Evolutionary conservation across 2,888 invertebrate species (phyloP), one percentile per base, ranked within the genome.

Genomic region (Chironomus riparius): DNA sequence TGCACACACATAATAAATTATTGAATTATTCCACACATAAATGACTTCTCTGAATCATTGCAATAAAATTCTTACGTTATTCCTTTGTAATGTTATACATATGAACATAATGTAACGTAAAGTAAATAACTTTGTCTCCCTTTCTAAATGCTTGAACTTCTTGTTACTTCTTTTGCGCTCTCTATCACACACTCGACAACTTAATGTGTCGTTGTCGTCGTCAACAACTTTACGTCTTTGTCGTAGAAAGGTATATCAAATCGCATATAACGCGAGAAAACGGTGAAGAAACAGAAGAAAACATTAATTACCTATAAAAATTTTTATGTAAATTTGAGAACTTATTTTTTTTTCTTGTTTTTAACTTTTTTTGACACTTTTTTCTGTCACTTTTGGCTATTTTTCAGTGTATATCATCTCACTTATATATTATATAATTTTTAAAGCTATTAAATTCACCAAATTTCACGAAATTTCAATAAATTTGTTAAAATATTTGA

Each of bases 231-330:
- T 38, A 56, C 15, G 56, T 56, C 56, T 56, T 18, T 21, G 65
- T 65, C 65, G 47, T 47, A 65, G 74, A 74, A 74, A 74, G 74
- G 74, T 74, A 38, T 38, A 61, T 74, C 74, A 74, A 74, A 74
- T 74, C 74, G 48, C 74, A 74, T 18, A 56, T 18, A 65, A 74
- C 65, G 62, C 68, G 73, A 73, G 21, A 72, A 38, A 68, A 65
- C 47, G 62, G 65, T 61, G 74, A 68, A 74, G 48, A 22, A 65
- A 24, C 65, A 68, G 48, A 74, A 47, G 24, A 74, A n/a, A 68
- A 74, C 62, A 65, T 76, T 76, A 76, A 76, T 76, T 76, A 76
- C 69, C 68, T 76, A 56, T 76, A 76, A 75, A 75, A 69, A 68
- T 68, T 56, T 74, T 76, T 76, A 76, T 76, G 76, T 76, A 76